Base-by-base conservation (phyloP, 1,140 invertebrate genomes). In the Eurosta solidaginis region DNA sequence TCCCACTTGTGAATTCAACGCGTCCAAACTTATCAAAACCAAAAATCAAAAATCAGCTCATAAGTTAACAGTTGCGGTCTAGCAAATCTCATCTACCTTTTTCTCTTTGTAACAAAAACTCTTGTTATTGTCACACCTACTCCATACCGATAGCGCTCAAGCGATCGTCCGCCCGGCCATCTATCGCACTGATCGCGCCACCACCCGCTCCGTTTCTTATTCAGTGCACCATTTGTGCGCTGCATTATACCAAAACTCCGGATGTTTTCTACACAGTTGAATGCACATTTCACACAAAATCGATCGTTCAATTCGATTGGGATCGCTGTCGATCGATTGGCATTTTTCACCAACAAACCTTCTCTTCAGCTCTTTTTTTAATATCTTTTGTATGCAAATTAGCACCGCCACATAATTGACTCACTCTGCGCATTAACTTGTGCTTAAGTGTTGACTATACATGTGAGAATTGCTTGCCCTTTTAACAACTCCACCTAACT, bases 371-470 rank as follows among this genome's bases (percentile, higher is more conserved):
- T 7, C 22, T 14, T 2, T 22, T 42, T 68, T 68, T 42, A 68
- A 68, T 68, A 33, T 40, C 59, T 68, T 68, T 68, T 68, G 59
- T 68, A 68, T 68, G 59, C 59, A 68, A 68, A 68, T 68, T 68
- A 40, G 59, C 33, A n/a, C n/a, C n/a, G 33, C 14, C 59, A 68
- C n/a, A 68, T 68, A 68, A 68, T 68, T 68, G 59, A 68, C 59
- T 68, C 36, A 40, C 54, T 59, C 33, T 59, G 54, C 27, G n/a
- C 33, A 20, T 14, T n/a, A 17, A 27, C 50, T 54, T 20, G 33
- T 17, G 59, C 22, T 68, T 29, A 68, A 68, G 59, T 68, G 59
- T 68, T 68, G 59, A 68, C 27, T 68, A 68, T 29, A 68, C 59
- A 68, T 68, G 59, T 22, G 59, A 40, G 22, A 40, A n/a, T n/a